Evolutionary conservation across 1,140 invertebrate species (phyloP).

Genomic region (Sycobia sp.): DNA sequence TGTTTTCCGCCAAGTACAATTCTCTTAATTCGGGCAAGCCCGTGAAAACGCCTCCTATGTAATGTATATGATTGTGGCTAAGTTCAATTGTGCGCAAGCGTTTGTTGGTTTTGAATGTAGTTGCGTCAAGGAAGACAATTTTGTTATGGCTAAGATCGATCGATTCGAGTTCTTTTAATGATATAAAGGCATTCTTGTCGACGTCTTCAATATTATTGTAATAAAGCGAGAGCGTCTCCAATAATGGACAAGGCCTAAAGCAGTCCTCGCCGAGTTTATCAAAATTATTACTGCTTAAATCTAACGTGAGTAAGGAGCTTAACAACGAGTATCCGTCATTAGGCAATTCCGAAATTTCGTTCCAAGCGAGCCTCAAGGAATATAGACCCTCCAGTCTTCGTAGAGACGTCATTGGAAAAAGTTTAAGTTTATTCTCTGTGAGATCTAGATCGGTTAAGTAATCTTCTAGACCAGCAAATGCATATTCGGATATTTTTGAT

Average conservation of each 20-base stretch:
- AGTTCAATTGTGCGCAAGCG: slow-evolving; percentile 81
- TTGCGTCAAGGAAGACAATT: slow-evolving; percentile 74
- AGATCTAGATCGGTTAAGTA: slow-evolving; percentile 82
- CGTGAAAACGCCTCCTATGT: slow-evolving; percentile 80
- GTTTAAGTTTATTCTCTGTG: slow-evolving; percentile 81
- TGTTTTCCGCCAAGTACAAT: slow-evolving; percentile 88
- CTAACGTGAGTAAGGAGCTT: slow-evolving; percentile 75
- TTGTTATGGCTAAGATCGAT: slow-evolving; percentile 88
- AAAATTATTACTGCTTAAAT: slow-evolving; percentile 87
- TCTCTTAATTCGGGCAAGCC: slow-evolving; percentile 77
- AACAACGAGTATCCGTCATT: slow-evolving; percentile 75
- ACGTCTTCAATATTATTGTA: slow-evolving; percentile 82
- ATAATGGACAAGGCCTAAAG: slow-evolving; percentile 77
- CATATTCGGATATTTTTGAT: slow-evolving; percentile 79
- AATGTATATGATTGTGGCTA: slow-evolving; percentile 87
- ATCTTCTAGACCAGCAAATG: slow-evolving; percentile 82
- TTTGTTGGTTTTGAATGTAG: slow-evolving; percentile 76
- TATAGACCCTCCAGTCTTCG: slow-evolving; percentile 75
- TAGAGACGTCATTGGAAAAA: slow-evolving; percentile 80
- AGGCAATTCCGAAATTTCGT: slow-evolving; percentile 75
- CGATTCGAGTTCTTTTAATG: slow-evolving; percentile 76
- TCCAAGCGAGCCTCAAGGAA: slow-evolving; percentile 80
- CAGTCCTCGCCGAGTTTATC: slow-evolving; percentile 74
- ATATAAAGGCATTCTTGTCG: slow-evolving; percentile 76
- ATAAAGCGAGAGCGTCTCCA: slow-evolving; percentile 81